Percentiles rank a stretch among this genome's conserved stretches.
Evolutionary conservation across 2,888 invertebrate genomes (phyloP).

Genomic region (Watsonalla cultraria): DNA sequence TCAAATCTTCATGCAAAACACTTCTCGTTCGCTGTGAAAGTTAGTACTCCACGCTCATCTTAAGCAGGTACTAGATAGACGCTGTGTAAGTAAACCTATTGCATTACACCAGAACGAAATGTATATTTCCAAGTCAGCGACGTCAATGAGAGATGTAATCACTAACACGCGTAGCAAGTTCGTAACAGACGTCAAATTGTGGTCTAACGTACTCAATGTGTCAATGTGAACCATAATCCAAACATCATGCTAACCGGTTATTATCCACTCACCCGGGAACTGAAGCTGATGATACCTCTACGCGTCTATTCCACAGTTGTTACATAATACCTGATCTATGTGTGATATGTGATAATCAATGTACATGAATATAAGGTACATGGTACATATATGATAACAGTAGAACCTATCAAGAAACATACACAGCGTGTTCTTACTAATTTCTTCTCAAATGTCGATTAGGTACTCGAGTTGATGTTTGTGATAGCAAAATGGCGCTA

Average conservation of each 20-base stretch:
- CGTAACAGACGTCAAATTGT: background rate
- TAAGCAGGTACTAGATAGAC: background rate
- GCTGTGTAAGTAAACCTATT: background rate
- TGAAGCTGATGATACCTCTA: background rate
- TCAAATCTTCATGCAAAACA: conserved; percentile 21
- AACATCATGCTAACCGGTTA: conserved; percentile 22
- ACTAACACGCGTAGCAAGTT: no score
- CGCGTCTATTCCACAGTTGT: no score
- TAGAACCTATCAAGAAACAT: background rate
- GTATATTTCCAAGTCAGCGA: background rate
- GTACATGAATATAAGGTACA: no score
- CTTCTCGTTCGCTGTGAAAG: background rate
- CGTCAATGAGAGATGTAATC: background rate
- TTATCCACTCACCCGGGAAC: conserved; percentile 12
- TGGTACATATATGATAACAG: no score
- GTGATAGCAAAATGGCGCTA: conserved; percentile 33
- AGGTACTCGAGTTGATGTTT: conserved; percentile 19
- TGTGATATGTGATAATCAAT: no score
- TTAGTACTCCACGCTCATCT: background rate
- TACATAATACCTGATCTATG: no score
- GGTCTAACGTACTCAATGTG: background rate
- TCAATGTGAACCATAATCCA: background rate
- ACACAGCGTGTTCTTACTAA: background rate
- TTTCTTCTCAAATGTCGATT: conserved; percentile 1
- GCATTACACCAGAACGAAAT: background rate